These are phyloP conservation scores for Apis cerana DNA, from an alignment of 1,140 invertebrate species.

Conservation along the genomic window DNA sequence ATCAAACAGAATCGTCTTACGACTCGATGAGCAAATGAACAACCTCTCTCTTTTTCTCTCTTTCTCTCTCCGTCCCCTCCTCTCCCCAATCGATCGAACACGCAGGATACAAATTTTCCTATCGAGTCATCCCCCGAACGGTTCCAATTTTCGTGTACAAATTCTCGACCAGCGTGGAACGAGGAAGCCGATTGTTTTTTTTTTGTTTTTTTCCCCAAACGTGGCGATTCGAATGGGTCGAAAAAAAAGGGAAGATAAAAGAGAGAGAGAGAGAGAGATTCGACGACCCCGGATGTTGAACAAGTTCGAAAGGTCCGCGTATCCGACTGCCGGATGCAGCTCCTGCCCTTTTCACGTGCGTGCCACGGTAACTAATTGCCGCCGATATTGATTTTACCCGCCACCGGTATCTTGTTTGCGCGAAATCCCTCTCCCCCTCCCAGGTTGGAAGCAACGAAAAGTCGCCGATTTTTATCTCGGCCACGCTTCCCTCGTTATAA, in stretches of 20 bases:
- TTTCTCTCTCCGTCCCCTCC: no score
- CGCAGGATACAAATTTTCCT: no score
- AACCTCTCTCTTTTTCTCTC: no score
- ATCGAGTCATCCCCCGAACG: no score
- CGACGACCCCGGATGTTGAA: slow-evolving; percentile 54
- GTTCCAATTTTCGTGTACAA: no score
- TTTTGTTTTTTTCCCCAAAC: no score
- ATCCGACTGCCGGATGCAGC: slow-evolving; percentile 62
- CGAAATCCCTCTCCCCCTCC: slow-evolving; percentile 21
- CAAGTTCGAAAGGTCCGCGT: slow-evolving; percentile 61
- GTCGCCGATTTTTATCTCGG: slow-evolving; percentile 39
- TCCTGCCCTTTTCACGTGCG: slow-evolving; percentile 50
- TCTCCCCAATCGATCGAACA: no score
- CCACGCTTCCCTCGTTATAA: slow-evolving; percentile 8
- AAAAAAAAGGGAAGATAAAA: slow-evolving; percentile 29
- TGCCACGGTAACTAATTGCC: slow-evolving; percentile 61
- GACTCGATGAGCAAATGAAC: no score
- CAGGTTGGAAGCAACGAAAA: slow-evolving; percentile 12
- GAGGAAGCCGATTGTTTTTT: no score
- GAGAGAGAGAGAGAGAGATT: no score
- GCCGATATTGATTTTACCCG: slow-evolving; percentile 55
- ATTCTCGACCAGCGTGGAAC: no score
- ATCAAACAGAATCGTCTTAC: no score
- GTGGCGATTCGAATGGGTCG: background rate
- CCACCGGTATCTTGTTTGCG: slow-evolving; percentile 55